These are phyloP conservation scores for Pelusios castaneus DNA, from an alignment of 2,113 vertebrate species.

Conservation along the genomic window DNA sequence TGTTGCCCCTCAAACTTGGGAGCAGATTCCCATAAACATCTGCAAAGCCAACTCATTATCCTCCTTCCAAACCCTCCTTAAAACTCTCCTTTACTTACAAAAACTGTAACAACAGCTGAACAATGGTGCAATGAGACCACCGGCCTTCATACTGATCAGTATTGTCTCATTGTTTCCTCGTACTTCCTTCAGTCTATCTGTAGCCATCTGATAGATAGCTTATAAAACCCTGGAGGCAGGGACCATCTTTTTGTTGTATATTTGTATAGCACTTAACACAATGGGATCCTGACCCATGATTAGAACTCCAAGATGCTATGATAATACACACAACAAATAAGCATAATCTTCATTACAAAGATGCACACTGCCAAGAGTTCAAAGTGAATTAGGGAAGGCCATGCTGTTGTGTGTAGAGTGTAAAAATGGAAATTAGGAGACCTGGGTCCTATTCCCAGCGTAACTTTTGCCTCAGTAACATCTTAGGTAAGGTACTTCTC, in stretches of 20 bases:
- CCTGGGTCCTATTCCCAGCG: background rate
- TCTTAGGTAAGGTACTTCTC: background rate
- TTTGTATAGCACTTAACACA: background rate
- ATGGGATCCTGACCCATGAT: background rate
- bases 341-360: background rate
- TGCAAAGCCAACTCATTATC: background rate
- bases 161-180: background rate
- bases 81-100: background rate
- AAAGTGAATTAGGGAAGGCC: rapidly evolving
- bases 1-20: background rate
- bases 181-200: background rate
- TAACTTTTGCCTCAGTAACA: rapidly evolving
- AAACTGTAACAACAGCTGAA: background rate
- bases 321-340: background rate
- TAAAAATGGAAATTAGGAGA: background rate
- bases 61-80: background rate
- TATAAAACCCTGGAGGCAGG: background rate
- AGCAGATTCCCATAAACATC: background rate
- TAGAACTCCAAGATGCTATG: background rate
- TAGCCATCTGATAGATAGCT: background rate
- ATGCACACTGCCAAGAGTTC: rapidly evolving
- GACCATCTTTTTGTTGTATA: background rate
- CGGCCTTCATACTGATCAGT: background rate
- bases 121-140: background rate
- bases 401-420: background rate